These are phyloP conservation scores for Cephalopholis sonnerati DNA, from an alignment of 2,113 vertebrate species.

Conservation along the genomic window DNA sequence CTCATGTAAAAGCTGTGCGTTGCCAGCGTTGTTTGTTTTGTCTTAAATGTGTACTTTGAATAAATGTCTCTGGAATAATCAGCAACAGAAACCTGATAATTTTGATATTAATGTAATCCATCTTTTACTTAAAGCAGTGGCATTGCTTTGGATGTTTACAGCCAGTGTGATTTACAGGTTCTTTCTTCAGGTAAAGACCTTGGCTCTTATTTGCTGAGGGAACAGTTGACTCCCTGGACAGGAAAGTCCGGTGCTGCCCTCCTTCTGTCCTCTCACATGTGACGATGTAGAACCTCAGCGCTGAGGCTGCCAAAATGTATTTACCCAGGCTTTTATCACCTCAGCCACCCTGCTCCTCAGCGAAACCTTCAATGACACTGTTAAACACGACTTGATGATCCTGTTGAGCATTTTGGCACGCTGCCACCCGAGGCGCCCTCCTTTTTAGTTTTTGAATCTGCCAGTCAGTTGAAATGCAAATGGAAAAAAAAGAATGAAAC, in stretches of 20 bases:
- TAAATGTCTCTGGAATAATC: neutral
- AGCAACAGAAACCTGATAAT: too few relatives aligned
- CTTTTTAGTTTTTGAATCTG: neutral
- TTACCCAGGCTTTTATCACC: constrained; percentile 1
- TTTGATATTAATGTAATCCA: neutral
- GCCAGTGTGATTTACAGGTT: constrained; percentile 20
- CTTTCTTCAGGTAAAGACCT: neutral
- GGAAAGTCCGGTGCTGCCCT: constrained; percentile 38
- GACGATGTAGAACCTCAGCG: neutral
- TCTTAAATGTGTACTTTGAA: neutral
- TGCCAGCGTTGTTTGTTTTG: neutral
- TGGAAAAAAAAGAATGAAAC: constrained; percentile 11
- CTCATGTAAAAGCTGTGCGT: neutral
- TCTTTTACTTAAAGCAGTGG: neutral
- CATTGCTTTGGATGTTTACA: neutral
- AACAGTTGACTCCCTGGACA: constrained; percentile 40
- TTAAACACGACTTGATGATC: too few relatives aligned
- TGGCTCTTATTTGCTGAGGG: constrained; percentile 37
- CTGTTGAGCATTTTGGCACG: neutral
- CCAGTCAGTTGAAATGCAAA: constrained; percentile 62
- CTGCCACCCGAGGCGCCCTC: neutral
- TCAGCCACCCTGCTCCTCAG: neutral
- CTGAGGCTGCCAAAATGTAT: neutral
- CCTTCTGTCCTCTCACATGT: constrained; percentile 8
- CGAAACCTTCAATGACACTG: neutral